Evolutionary conservation across 2,797 vertebrate species (phyloP).

Genomic region (Helostoma temminkii): DNA sequence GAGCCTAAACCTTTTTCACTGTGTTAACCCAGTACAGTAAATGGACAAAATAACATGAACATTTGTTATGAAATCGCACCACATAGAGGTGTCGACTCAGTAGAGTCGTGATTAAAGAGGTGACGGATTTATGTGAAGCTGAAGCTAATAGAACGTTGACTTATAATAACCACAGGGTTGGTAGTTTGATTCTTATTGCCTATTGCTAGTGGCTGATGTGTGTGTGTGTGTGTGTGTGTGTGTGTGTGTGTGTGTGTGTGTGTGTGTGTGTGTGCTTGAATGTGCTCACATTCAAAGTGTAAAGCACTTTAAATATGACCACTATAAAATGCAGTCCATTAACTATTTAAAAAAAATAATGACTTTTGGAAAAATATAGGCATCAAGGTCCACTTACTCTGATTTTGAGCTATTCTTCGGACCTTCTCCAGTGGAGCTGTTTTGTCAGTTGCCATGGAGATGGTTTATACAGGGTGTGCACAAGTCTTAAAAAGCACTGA

Average conservation of each 20-base stretch:
- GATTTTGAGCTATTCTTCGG: neutral
- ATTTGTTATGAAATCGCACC: neutral
- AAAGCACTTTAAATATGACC: neutral
- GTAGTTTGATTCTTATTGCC: neutral
- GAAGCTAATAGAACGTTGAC: neutral
- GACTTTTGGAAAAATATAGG: too few species aligned
- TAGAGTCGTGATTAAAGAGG: too few species aligned
- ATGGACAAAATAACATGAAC: constrained; percentile 13
- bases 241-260: too few species aligned
- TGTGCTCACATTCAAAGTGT: too few species aligned
- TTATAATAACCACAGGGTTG: neutral
- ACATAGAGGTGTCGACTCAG: neutral
- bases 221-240: too few species aligned
- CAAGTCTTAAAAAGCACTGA: neutral
- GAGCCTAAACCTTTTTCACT: constrained; percentile 5
- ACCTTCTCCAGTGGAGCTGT: neutral
- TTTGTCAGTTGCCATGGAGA: neutral
- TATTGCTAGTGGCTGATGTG: neutral
- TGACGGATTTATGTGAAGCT: neutral
- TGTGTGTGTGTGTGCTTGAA: too few species aligned
- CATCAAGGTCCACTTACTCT: too few species aligned
- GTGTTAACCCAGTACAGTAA: neutral
- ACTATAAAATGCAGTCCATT: neutral
- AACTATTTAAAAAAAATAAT: neutral
- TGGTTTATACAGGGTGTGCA: neutral